Evolutionary conservation across 2,113 vertebrate genomes (phyloP).

Genomic region (Anas platyrhynchos): DNA sequence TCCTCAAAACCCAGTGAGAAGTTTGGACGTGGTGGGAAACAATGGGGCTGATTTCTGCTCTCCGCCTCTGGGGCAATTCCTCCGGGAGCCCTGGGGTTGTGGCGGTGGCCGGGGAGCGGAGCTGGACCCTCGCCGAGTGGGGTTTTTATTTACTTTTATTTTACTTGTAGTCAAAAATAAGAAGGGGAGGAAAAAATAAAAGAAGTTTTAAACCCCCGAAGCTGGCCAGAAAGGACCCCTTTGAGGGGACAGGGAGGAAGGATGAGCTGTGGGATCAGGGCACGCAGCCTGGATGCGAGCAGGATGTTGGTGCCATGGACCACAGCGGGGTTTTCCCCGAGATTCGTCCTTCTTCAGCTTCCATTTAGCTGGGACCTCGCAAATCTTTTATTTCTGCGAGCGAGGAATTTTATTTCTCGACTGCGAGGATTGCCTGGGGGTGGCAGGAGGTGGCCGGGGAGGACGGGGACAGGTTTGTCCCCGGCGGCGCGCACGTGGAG

Average conservation of each 20-base stretch:
- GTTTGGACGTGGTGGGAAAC: background rate
- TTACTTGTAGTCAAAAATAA: background rate
- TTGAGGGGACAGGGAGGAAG: background rate
- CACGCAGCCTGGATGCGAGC: fast-evolving
- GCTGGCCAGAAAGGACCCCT: background rate
- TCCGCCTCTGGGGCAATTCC: background rate
- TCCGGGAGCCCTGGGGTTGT: background rate
- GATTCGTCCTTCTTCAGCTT: fast-evolving
- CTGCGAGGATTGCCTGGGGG: background rate
- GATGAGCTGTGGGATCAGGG: background rate
- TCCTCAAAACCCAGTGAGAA: background rate
- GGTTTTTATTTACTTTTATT: background rate
- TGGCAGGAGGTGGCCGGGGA: background rate
- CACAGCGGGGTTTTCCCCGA: fast-evolving
- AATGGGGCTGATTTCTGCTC: background rate
- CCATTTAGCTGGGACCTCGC: fast-evolving
- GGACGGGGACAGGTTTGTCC: background rate
- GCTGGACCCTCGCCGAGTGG: background rate
- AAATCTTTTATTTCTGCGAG: background rate
- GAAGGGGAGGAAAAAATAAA: background rate
- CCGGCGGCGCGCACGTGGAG: fast-evolving
- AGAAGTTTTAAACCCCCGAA: background rate
- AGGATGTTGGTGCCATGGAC: background rate
- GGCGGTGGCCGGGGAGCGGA: background rate
- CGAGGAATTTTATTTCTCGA: background rate